These are phyloP conservation scores for Crotalus helleri DNA, from an alignment of 2,113 vertebrate species.

Conservation along the genomic window DNA sequence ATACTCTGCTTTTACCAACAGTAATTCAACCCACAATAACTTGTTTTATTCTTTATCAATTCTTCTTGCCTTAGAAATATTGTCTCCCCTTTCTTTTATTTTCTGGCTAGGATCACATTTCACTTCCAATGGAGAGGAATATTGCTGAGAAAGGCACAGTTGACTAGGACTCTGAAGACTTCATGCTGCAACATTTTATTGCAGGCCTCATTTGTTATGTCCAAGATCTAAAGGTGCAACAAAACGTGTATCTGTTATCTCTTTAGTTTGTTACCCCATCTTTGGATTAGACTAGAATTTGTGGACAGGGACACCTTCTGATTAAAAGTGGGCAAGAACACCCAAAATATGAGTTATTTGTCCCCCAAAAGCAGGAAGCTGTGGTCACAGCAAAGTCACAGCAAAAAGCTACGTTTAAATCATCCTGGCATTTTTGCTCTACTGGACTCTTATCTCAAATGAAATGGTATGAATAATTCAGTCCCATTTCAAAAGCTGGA, in stretches of 20 bases:
- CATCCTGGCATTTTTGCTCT: conserved; percentile 49
- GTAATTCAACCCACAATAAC: neutral
- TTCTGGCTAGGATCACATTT: neutral
- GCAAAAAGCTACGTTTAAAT: conserved; percentile 39
- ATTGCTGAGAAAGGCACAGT: neutral
- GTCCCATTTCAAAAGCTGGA: conserved; percentile 49
- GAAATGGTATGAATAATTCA: conserved; percentile 59
- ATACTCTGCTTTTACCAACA: neutral
- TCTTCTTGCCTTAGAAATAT: neutral
- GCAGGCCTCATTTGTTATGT: neutral
- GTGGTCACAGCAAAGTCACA: conserved; percentile 52
- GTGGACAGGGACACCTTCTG: neutral
- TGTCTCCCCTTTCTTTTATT: neutral
- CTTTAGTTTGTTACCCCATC: neutral
- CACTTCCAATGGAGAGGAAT: neutral
- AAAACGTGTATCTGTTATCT: too few species aligned
- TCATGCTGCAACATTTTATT: neutral
- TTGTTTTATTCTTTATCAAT: neutral
- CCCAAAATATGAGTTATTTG: conserved; percentile 1
- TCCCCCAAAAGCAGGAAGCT: conserved; percentile 30
- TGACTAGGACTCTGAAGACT: neutral
- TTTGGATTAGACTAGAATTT: neutral
- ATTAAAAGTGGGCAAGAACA: neutral
- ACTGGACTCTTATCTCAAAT: conserved; percentile 45
- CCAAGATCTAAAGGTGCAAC: neutral